Conservation (phyloP, 1,140 invertebrate species). For the Argopecten irradians region DNA sequence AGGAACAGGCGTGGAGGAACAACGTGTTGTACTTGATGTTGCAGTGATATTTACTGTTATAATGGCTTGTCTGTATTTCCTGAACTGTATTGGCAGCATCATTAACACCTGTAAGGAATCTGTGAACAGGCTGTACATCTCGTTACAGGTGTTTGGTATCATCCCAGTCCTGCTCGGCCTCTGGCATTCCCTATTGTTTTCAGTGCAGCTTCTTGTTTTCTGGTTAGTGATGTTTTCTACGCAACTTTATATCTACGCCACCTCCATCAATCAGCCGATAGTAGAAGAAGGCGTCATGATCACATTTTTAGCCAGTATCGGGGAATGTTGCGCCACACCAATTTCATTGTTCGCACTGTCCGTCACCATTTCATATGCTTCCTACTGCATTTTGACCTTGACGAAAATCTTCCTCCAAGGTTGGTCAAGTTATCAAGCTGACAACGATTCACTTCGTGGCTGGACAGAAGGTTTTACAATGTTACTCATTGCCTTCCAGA, state of each 20-base stretch:
- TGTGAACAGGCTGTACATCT: constrained; percentile 58
- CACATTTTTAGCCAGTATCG: constrained; percentile 76
- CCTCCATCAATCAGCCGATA: constrained; percentile 54
- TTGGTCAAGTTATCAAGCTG: constrained; percentile 69
- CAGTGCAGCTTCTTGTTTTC: constrained; percentile 78
- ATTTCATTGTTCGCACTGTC: constrained; percentile 79
- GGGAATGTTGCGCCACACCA: constrained; percentile 79
- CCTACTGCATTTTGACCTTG: constrained; percentile 77
- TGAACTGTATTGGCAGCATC: constrained; percentile 77
- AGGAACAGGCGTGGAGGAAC: constrained; percentile 75
- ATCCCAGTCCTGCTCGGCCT: constrained; percentile 73
- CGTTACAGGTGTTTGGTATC: constrained; percentile 73
- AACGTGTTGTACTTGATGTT: constrained; percentile 79
- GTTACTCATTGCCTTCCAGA: constrained; percentile 80
- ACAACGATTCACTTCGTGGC: constrained; percentile 77
- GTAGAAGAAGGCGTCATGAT: constrained; percentile 75
- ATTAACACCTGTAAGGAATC: constrained; percentile 75
- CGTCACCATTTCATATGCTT: constrained; percentile 79
- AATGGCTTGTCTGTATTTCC: constrained; percentile 77
- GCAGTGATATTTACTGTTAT: constrained; percentile 75
- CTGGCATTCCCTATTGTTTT: constrained; percentile 77
- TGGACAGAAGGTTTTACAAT: constrained; percentile 81
- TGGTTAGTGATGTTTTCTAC: constrained; percentile 77
- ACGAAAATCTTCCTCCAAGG: constrained; percentile 78
- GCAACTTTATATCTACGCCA: constrained; percentile 74